Percentiles rank a stretch among this genome's conserved stretches.
Conservation (phyloP, 2,888 invertebrate species). For the Drosophila rubida region DNA sequence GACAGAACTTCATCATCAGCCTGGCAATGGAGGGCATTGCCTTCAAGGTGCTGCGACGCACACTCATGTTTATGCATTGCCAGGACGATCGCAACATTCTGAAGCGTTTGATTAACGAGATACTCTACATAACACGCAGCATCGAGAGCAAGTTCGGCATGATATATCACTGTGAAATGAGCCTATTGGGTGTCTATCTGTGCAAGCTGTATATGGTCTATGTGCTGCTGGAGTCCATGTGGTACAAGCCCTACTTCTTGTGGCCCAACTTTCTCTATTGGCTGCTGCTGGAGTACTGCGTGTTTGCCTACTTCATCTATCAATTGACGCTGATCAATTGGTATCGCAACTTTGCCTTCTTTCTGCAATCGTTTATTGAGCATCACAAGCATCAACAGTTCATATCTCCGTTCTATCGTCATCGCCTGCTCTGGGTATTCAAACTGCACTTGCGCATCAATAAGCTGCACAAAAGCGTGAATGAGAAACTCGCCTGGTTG, state of each 20-base stretch:
- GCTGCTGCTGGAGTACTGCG: slow-evolving; percentile 61
- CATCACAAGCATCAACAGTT: slow-evolving; percentile 15
- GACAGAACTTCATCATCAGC: slow-evolving; percentile 51
- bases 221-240: slow-evolving; percentile 35
- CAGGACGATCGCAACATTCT: slow-evolving; percentile 46
- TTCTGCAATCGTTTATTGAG: slow-evolving; percentile 49
- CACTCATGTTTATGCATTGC: slow-evolving; percentile 46
- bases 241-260: slow-evolving; percentile 47
- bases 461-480: slow-evolving; percentile 45
- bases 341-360: slow-evolving; percentile 50
- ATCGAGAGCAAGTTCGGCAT: slow-evolving; percentile 55
- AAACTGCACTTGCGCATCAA: slow-evolving; percentile 57
- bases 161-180: slow-evolving; percentile 52
- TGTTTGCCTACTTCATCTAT: slow-evolving; percentile 53
- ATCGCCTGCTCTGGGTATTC: slow-evolving; percentile 44
- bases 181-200: slow-evolving; percentile 39
- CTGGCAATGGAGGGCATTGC: slow-evolving; percentile 11
- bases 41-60: slow-evolving; percentile 39
- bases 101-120: slow-evolving; percentile 49
- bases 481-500: slow-evolving; percentile 44
- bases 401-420: slow-evolving; percentile 38
- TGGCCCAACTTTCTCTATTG: slow-evolving; percentile 50
- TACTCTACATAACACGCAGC: slow-evolving; percentile 40
- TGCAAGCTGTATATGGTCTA: slow-evolving; percentile 39
- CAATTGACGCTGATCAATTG: slow-evolving; percentile 53